Conservation (phyloP, 2,113 vertebrate genomes). For the Neogobius melanostomus region DNA sequence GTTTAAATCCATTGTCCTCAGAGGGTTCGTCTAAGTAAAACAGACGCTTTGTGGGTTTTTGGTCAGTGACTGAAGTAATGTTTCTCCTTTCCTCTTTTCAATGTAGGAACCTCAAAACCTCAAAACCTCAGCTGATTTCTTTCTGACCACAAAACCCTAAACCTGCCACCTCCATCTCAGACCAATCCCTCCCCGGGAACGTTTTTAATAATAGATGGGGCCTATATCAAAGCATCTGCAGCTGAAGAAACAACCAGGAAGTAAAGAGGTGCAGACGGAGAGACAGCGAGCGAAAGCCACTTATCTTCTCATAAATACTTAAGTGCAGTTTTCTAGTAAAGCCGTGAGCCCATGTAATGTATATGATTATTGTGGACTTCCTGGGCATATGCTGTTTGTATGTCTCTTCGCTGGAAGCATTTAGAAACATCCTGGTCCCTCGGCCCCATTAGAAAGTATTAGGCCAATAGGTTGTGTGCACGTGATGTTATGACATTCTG, state of each 20-base stretch:
- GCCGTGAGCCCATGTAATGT: slow-evolving; percentile 8
- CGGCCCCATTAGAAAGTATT: background rate
- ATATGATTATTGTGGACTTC: slow-evolving; percentile 30
- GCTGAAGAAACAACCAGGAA: slow-evolving; percentile 68
- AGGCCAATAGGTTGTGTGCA: background rate
- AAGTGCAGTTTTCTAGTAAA: slow-evolving; percentile 60
- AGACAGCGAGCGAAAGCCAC: slow-evolving; percentile 68
- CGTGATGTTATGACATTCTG: background rate
- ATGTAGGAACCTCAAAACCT: slow-evolving; percentile 26
- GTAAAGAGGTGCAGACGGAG: slow-evolving; percentile 42
- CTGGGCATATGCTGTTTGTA: slow-evolving; percentile 1
- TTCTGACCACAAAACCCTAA: slow-evolving; percentile 22
- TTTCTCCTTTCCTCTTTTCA: slow-evolving; percentile 27
- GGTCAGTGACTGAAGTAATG: slow-evolving; percentile 28
- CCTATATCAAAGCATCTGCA: slow-evolving; percentile 43
- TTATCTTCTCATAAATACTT: slow-evolving; percentile 79
- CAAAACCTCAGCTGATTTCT: slow-evolving; percentile 5
- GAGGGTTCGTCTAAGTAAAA: slow-evolving; percentile 23
- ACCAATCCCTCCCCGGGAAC: slow-evolving; percentile 22
- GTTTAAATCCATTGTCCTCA: background rate
- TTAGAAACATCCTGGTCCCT: background rate
- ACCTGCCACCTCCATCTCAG: slow-evolving; percentile 27
- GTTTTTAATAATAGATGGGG: slow-evolving; percentile 70
- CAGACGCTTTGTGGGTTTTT: slow-evolving; percentile 17
- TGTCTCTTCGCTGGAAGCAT: background rate